Conservation (phyloP, 2,797 vertebrate genomes). For the Xerus rutilus region DNA sequence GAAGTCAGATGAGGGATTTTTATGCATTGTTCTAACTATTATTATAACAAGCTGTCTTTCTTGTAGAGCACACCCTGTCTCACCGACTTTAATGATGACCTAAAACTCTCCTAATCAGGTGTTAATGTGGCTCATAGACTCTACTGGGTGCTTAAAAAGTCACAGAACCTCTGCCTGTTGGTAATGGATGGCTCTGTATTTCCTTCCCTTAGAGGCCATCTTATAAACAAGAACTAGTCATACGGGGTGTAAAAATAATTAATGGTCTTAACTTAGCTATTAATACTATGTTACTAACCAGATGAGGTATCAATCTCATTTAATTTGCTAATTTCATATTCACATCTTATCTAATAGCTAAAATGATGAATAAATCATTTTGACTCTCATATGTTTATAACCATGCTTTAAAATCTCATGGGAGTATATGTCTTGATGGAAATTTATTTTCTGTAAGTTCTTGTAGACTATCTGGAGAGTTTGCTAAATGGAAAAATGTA, state of each 20-base stretch:
- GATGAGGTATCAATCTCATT: conserved; percentile 76
- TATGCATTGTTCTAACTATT: conserved; percentile 79
- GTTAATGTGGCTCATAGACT: conserved; percentile 72
- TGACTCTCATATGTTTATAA: conserved; percentile 45
- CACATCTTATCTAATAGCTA: conserved; percentile 68
- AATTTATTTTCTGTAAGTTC: conserved; percentile 47
- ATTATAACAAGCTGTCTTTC: conserved; percentile 71
- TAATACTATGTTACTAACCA: conserved; percentile 81
- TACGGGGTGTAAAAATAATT: conserved; percentile 83
- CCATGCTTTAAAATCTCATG: conserved; percentile 46
- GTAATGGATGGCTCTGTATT: conserved; percentile 80
- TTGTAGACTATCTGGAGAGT: neutral
- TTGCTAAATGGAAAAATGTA: neutral
- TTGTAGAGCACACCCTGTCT: conserved; percentile 60
- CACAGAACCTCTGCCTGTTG: conserved; percentile 71
- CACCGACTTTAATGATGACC: conserved; percentile 78
- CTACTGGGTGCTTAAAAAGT: conserved; percentile 74
- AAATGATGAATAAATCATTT: conserved; percentile 67
- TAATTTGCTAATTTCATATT: conserved; percentile 78
- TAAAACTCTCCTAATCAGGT: conserved; percentile 65
- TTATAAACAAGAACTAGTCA: conserved; percentile 83
- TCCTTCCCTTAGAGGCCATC: conserved; percentile 74
- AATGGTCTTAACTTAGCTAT: conserved; percentile 80
- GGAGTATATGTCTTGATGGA: conserved; percentile 35
- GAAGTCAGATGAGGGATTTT: conserved; percentile 66